Base-by-base conservation (phyloP, 1,140 invertebrate genomes). In the Sinella curviseta region DNA sequence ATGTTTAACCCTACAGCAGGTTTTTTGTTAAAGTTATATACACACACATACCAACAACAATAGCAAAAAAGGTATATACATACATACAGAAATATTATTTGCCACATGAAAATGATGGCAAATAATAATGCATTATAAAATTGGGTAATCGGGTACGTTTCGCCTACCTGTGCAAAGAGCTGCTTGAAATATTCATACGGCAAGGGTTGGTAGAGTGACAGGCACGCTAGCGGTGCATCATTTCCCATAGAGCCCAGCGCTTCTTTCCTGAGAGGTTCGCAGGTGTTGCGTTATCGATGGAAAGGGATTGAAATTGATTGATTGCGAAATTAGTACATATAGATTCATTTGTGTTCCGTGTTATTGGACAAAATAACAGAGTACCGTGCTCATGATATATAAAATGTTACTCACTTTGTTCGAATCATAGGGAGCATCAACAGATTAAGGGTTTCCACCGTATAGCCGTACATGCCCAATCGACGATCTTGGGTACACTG, bases 191-290 rank as follows among this genome's bases (percentile, higher is more conserved):
- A 99, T 83, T 97, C 95, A 87, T 98, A 99, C 0, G 95, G 90
- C 67, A 98, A 88, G 0, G 98, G 98, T 85, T 97, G 95, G 88
- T 96, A 99, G 84, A 92, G 89, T 2, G 97, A 99, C 12, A 99
- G 89, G 85, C 97, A 99, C 8, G 98, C 97, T 78, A 99, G 87
- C 0, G 98, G 97, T 0, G 96, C 94, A 88, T 99, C 98, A 87
- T 99, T 99, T 60, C 98, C 98, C 98, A 99, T 99, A 2, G 97
- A 98, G 35, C 98, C 98, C 17, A 99, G 88, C 3, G 97, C 96
- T 91, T 99, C 98, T 89, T 99, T 99, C 86, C 96, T 97, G 86
- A 48, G 89, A 60, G 8, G 12, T n/a, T 16, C 24, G 57, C 8
- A 60, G 24, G 57, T 16, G 24, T 14, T 12, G 24, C 4, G 14